Base-by-base conservation (phyloP, 1,140 invertebrate genomes). In the Acromyrmex echinatior region DNA sequence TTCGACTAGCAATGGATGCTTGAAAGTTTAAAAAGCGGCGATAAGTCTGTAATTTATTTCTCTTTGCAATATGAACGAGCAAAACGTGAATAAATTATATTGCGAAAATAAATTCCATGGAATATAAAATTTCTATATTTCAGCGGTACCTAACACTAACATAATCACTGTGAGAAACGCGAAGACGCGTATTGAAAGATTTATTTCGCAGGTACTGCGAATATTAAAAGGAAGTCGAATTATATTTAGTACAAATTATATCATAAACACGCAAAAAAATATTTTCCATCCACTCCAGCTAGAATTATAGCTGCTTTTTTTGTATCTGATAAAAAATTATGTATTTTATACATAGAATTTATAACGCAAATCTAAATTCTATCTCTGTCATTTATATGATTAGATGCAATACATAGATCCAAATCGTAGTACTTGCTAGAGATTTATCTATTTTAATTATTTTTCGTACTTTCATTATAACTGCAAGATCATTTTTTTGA, bases 21-120 rank as follows among this genome's bases (percentile, higher is more conserved):
- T 21, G 21, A 56, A 25, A 18, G 49, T 10, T 81, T 74, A 62
- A 74, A 84, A 21, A 84, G 39, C 25, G 35, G 25, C 35, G 80
- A 58, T 82, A 82, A 84, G 70, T 84, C 39, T 14, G 14, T 51
- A 74, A 62, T 84, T 84, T 35, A 84, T 84, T 74, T 84, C 39
- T 49, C 56, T 74, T 62, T 35, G 56, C n/a, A 21, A 60, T 49
- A 49, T n/a, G 25, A 82, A 31, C 25, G 35, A 73, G 39, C 39
- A 7, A 56, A 78, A 60, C n/a, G 62, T 31, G 80, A 62, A 45
- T 39, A 45, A 71, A 71, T 28, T 21, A 45, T 45, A 73, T 31
- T 25, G 79, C 12, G 35, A 28, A 39, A 58, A 60, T 58, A 86
- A 80, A 86, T 58, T 68, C 14, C 18, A 9, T 25, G 16, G 18